Conservation (phyloP, 2,797 vertebrate genomes). For the Silurus lanzhouensis region DNA sequence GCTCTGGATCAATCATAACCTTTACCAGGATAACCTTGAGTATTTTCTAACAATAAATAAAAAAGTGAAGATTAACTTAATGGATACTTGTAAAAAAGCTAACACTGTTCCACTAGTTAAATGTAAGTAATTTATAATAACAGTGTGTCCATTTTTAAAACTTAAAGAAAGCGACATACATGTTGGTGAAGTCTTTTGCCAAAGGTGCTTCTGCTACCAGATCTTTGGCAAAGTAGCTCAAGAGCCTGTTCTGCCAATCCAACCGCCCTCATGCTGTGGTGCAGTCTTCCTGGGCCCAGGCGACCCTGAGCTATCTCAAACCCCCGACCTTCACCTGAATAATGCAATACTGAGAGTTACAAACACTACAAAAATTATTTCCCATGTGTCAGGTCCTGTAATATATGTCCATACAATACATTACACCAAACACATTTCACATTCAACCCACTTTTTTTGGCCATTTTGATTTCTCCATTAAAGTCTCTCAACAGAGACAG, state of each 20-base stretch:
- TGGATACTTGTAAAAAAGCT: background rate
- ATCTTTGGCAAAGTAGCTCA: conserved; percentile 83
- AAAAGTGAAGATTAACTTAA: background rate
- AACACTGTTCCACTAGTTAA: background rate
- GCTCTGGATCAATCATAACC: background rate
- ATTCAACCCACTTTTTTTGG: background rate
- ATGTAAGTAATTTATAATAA: background rate
- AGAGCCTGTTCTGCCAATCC: conserved; percentile 83
- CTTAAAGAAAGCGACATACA: conserved; percentile 67
- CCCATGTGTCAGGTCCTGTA: background rate
- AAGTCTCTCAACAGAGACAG: too few relatives aligned
- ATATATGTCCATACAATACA: background rate
- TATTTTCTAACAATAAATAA: background rate
- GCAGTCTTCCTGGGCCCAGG: conserved; percentile 88
- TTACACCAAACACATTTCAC: background rate
- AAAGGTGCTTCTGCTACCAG: conserved; percentile 78
- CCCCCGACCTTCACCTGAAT: conserved; percentile 86
- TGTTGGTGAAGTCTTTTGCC: conserved; percentile 87
- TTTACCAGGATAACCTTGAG: background rate
- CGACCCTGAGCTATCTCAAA: conserved; percentile 93
- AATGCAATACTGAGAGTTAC: background rate
- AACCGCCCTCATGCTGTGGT: conserved; percentile 90
- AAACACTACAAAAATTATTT: conserved; percentile 5
- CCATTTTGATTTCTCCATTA: too few relatives aligned
- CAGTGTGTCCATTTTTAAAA: background rate